Conservation (phyloP, 92 coral and sea anemone species). For the Umimayanthus chanpuru region DNA sequence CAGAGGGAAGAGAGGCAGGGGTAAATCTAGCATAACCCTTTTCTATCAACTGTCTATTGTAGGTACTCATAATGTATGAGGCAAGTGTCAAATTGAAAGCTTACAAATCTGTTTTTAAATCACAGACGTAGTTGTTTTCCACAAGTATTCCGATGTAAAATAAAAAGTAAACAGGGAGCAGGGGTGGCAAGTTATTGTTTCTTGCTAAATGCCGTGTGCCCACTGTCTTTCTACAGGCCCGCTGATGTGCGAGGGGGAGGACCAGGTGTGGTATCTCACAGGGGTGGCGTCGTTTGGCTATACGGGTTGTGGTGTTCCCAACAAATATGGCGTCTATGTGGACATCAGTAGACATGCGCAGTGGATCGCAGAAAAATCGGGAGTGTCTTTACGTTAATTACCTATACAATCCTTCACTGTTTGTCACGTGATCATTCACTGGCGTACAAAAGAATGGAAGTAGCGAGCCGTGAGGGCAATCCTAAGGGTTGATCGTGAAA, state of each 20-base stretch:
- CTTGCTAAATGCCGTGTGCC: background rate
- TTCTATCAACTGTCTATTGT: too few relatives aligned
- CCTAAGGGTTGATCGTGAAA: too few relatives aligned
- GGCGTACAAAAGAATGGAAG: background rate
- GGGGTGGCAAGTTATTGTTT: too few relatives aligned
- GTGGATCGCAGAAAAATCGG: constrained; percentile 80
- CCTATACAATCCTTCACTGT: background rate
- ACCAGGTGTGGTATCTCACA: constrained; percentile 80
- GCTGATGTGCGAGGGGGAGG: constrained; percentile 84
- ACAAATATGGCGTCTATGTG: constrained; percentile 88
- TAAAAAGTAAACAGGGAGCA: background rate
- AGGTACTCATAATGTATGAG: too few relatives aligned
- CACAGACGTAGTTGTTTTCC: background rate
- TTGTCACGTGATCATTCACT: background rate
- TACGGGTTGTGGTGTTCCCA: constrained; percentile 84
- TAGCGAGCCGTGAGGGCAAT: too few relatives aligned
- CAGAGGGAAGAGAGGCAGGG: too few relatives aligned
- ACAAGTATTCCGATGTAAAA: background rate
- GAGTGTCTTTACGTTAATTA: constrained; percentile 41
- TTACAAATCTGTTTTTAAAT: too few relatives aligned
- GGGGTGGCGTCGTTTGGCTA: constrained; percentile 98
- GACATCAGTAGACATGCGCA: constrained; percentile 60
- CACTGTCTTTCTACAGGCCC: constrained; percentile 68
- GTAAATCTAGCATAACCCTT: too few relatives aligned
- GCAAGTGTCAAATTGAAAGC: too few relatives aligned